Conservation (phyloP, 2,888 invertebrate genomes). For the Cantharis rufa region DNA sequence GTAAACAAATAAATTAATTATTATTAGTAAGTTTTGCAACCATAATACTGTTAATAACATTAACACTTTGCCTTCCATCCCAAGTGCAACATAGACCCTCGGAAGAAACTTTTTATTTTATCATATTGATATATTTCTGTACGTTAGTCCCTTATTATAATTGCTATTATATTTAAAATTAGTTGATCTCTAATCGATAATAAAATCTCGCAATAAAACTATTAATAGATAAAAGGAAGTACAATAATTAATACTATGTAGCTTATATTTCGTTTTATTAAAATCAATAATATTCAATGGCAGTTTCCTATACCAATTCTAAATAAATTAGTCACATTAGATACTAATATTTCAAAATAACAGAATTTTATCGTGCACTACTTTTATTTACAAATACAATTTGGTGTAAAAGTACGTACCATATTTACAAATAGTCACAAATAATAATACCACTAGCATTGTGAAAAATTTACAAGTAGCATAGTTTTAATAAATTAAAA, state of each 20-base stretch:
- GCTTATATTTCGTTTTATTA: not conserved
- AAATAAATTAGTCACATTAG: not conserved
- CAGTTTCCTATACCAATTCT: not conserved
- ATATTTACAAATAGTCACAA: not conserved
- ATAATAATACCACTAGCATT: not conserved
- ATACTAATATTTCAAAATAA: not conserved
- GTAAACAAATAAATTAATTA: too few relatives aligned
- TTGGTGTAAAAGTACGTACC: not conserved
- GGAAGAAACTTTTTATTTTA: too few relatives aligned
- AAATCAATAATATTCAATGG: not conserved
- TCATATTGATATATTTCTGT: too few relatives aligned
- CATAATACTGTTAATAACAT: not conserved
- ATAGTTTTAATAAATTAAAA: not conserved
- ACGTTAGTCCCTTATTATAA: not conserved
- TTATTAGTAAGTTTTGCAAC: not conserved
- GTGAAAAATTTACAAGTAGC: not conserved
- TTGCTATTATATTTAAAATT: not conserved
- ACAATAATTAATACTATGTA: too few relatives aligned
- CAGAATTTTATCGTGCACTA: not conserved
- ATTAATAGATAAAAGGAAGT: not conserved
- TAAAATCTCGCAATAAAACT: too few relatives aligned
- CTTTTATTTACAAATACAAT: not conserved
- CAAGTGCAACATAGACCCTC: too few relatives aligned
- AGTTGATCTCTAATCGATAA: not conserved
- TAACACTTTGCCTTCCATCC: not conserved